Base-by-base conservation (phyloP, 2,888 invertebrate species). In the Hirtodrosophila cameraria region DNA sequence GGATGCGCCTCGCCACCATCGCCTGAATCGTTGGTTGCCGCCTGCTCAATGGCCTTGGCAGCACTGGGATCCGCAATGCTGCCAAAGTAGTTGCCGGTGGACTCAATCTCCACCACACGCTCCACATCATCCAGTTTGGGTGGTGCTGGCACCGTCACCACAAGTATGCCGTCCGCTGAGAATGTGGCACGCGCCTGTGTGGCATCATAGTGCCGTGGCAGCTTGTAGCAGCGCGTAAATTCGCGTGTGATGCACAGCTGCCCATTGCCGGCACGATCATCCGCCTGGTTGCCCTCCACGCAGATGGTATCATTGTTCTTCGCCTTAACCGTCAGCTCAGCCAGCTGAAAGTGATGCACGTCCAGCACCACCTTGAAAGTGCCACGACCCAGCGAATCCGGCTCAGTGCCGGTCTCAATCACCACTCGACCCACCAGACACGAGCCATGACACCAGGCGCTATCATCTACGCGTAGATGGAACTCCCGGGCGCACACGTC, bases 151-250 rank as follows among this genome's bases (percentile, higher is more conserved):
- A 90, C 90, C 68, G 78, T 86, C 11, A 90, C 83, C 62, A 88
- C 84, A n/a, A 90, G 74, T 61, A 90, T 88, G 46, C 89, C 90
- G 52, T 90, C 90, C 11, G 86, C 88, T 28, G 90, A 89, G 42
- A 89, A 76, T 2, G 87, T 87, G 20, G 90, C 88, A 49, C 77
- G 75, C 8, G 90, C 89, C 63, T 66, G 78, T 7, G 89, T 86
- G 36, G 89, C 88, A 68, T 90, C 89, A 18, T 89, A 90, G 63
- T 88, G 87, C 3, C 90, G 75, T 0, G 89, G 89, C 66, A 90
- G 75, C 75, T 88, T 88, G 57, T 89, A 90, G 72, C 86, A 86
- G 3, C 90, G 80, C 12, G 85, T 84, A 30, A 90, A 90, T 41
- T 89, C 86, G 7, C 84, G 86, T n/a, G 88, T 86, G 25, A 90